Evolutionary conservation across 64 coral and sea anemone genomes (phyloP).

Genomic region (Dendronephthya gigantea): DNA sequence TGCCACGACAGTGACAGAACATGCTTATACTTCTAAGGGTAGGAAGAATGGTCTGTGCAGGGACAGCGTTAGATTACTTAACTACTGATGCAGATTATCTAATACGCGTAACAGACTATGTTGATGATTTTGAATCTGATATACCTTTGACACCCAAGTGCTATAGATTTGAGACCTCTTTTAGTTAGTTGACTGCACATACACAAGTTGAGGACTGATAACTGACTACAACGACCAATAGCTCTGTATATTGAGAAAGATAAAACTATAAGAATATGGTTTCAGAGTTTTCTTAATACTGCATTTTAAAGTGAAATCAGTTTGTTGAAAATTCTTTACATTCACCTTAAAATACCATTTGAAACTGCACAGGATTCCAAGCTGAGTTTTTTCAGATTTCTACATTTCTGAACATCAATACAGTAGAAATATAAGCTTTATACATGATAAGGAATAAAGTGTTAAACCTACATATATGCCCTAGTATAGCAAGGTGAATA

Average conservation of each 20-base stretch:
- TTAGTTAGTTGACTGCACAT: constrained; percentile 78
- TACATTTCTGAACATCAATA: constrained; percentile 51
- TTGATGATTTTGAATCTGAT: neutral
- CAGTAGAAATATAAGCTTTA: neutral
- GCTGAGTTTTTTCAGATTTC: constrained; percentile 58
- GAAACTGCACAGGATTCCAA: constrained; percentile 68
- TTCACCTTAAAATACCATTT: constrained; percentile 62
- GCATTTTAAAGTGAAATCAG: no score
- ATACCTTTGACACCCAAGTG: neutral
- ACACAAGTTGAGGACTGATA: constrained; percentile 61
- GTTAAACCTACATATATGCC: no score
- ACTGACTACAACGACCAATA: constrained; percentile 45
- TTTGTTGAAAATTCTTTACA: neutral
- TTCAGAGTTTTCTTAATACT: no score
- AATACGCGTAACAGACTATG: neutral
- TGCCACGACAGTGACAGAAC: no score
- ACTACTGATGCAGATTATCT: no score
- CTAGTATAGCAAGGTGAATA: no score
- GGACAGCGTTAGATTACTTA: no score
- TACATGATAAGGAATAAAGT: no score
- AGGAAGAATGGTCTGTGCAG: no score
- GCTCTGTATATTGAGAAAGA: constrained; percentile 32
- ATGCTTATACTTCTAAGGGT: no score
- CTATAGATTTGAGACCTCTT: constrained; percentile 38
- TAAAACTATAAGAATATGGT: neutral